These are phyloP conservation scores for Plutomurus gul DNA, from an alignment of 1,140 invertebrate species.

Conservation along the genomic window DNA sequence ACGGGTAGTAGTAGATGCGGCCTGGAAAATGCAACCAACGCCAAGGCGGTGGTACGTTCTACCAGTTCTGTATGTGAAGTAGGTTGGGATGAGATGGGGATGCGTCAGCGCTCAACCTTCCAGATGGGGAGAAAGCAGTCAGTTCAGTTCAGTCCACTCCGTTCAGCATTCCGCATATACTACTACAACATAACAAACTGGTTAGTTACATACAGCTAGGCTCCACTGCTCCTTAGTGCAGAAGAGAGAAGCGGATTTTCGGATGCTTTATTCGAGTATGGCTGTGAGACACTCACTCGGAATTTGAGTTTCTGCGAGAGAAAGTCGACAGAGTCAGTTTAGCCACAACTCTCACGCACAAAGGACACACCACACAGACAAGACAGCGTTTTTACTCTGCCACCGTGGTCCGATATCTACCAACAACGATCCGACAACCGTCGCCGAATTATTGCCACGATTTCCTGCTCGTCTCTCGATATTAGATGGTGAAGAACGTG, in stretches of 20 bases:
- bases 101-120: slow-evolving; percentile 17
- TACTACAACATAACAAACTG: too few species aligned
- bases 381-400: neutral
- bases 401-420: neutral
- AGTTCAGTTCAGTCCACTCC: too few species aligned
- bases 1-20: neutral
- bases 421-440: too few species aligned
- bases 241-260: neutral
- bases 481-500: neutral
- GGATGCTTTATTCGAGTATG: too few species aligned
- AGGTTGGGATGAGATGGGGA: slow-evolving; percentile 10
- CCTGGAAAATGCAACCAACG: neutral
- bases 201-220: neutral
- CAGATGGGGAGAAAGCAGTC: slow-evolving; percentile 18
- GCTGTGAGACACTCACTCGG: neutral
- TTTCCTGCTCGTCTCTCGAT: neutral
- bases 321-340: neutral
- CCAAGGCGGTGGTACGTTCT: neutral
- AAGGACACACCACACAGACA: slow-evolving; percentile 1
- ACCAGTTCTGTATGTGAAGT: neutral
- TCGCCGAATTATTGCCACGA: neutral
- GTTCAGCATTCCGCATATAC: too few species aligned
- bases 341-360: slow-evolving; percentile 13
- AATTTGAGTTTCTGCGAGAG: neutral
- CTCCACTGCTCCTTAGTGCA: neutral